Evolutionary conservation across 2,888 invertebrate species (phyloP).

Genomic region (Zonitis immaculata): DNA sequence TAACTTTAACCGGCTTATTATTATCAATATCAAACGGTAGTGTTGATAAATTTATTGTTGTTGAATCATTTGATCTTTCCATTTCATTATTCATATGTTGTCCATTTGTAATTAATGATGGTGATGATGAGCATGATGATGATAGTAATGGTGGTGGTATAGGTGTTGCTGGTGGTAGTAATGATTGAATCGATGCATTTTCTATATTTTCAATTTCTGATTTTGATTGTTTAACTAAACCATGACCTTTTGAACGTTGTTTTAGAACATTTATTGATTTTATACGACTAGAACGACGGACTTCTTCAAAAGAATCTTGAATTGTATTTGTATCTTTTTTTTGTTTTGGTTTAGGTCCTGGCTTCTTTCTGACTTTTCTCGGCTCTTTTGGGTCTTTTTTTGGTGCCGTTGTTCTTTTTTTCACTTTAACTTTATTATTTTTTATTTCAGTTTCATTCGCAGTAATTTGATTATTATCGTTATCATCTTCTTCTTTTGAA

Average conservation of each 20-base stretch:
- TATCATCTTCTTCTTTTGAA: background rate
- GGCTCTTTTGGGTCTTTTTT: constrained; percentile 4
- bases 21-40: constrained; percentile 48
- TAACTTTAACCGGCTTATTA: constrained; percentile 69
- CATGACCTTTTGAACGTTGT: constrained; percentile 61
- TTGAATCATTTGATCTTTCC: constrained; percentile 29
- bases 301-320: constrained; percentile 34
- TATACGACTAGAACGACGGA: constrained; percentile 69
- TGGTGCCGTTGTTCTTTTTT: background rate
- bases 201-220: constrained; percentile 17
- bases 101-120: background rate
- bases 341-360: constrained; percentile 13
- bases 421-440: constrained; percentile 2
- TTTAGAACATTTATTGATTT: constrained; percentile 69
- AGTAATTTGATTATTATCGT: background rate
- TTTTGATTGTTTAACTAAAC: constrained; percentile 53
- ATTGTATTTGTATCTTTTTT: constrained; percentile 9
- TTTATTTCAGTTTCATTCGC: background rate
- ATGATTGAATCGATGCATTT: constrained; percentile 12
- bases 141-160: constrained; percentile 19
- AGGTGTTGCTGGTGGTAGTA: background rate
- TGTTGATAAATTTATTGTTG: constrained; percentile 23
- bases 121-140: background rate
- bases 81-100: background rate
- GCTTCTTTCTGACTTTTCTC: constrained; percentile 16